Conservation (phyloP, 2,888 invertebrate genomes). For the Enchytraeus crypticus region DNA sequence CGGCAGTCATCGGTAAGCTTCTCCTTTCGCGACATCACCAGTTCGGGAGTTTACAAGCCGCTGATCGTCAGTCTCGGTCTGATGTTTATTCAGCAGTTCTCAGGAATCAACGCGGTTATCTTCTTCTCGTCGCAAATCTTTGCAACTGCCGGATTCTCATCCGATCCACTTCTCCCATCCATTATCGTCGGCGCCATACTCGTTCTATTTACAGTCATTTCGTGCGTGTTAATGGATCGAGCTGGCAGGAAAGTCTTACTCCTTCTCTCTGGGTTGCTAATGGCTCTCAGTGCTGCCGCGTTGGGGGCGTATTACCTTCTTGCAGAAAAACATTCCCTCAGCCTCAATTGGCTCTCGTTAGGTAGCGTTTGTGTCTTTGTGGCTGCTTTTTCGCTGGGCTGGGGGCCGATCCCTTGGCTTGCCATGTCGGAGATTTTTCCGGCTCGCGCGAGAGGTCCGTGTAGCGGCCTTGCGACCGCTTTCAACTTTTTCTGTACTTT, state of each 20-base stretch:
- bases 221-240: constrained; percentile 76
- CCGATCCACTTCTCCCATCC: constrained; percentile 66
- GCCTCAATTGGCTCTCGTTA: constrained; percentile 35
- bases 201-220: constrained; percentile 76
- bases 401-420: constrained; percentile 49
- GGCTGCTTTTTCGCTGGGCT: constrained; percentile 46
- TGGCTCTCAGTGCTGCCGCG: constrained; percentile 37
- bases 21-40: not conserved
- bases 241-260: constrained; percentile 81
- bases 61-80: constrained; percentile 71
- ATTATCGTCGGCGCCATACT: constrained; percentile 82
- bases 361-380: constrained; percentile 41
- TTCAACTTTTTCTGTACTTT: constrained; percentile 58
- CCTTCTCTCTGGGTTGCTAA: constrained; percentile 64
- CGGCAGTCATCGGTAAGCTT: not conserved
- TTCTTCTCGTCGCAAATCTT: constrained; percentile 81
- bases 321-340: not conserved
- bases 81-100: constrained; percentile 90
- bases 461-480: constrained; percentile 79
- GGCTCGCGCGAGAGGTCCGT: constrained; percentile 70
- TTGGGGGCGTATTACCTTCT: constrained; percentile 42
- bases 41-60: constrained; percentile 56
- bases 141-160: constrained; percentile 68
- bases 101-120: constrained; percentile 88
- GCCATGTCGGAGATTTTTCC: constrained; percentile 58